Percentiles rank a stretch among this genome's conserved stretches.
These are phyloP conservation scores for Lindbergichthys nudifrons DNA, from an alignment of 2,797 vertebrate species.

Conservation along the genomic window DNA sequence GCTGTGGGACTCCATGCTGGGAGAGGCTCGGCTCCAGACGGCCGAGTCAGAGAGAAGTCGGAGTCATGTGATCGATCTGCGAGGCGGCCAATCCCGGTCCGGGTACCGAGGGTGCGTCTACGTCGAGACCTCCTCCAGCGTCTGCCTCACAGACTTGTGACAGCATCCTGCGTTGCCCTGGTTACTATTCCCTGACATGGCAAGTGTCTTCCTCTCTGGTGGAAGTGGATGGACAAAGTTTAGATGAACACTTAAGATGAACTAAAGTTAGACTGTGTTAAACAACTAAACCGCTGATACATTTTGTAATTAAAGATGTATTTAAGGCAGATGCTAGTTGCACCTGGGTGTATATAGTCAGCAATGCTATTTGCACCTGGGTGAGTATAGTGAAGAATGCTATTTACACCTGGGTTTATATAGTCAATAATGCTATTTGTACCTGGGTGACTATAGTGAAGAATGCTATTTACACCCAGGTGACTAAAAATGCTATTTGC, in stretches of 20 bases:
- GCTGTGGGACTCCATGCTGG: constrained; percentile 82
- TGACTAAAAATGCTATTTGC: too few species aligned
- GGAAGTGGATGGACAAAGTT: neutral
- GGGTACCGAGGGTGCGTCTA: constrained; percentile 68
- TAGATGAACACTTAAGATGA: neutral
- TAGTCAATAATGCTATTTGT: too few species aligned
- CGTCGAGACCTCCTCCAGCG: constrained; percentile 83
- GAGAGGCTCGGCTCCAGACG: constrained; percentile 77
- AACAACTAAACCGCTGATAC: neutral
- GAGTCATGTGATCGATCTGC: constrained; percentile 79
- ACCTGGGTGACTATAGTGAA: too few species aligned
- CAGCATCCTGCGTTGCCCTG: constrained; percentile 14
- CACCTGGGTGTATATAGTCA: too few species aligned
- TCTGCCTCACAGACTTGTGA: constrained; percentile 83
- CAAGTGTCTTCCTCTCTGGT: neutral
- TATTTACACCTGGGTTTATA: too few species aligned
- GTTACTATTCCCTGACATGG: neutral
- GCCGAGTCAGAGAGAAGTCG: constrained; percentile 68
- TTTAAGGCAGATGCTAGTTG: too few species aligned
- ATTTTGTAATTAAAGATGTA: neutral
- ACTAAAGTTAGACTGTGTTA: neutral
- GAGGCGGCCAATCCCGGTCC: constrained; percentile 43
- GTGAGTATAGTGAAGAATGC: too few species aligned
- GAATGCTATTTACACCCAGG: too few species aligned
- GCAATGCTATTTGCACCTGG: too few species aligned